Conservation (phyloP, 1,140 invertebrate genomes). For the Diorhabda elongata region DNA sequence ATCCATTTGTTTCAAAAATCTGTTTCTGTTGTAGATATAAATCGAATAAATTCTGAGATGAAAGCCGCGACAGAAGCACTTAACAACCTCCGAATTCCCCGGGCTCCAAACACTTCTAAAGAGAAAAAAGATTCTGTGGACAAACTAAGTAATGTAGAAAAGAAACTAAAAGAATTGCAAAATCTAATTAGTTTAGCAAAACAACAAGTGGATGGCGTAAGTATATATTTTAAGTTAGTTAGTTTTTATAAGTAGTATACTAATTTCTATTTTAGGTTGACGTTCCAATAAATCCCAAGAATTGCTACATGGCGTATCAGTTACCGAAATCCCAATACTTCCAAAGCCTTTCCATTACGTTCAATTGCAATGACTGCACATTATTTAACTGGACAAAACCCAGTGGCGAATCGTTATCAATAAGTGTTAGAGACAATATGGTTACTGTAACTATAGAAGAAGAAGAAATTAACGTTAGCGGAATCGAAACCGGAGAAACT, state of each 20-base stretch:
- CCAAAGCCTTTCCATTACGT: slow-evolving; percentile 28
- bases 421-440: slow-evolving; percentile 20
- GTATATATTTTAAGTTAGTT: slow-evolving; percentile 34
- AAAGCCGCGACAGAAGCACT: background rate
- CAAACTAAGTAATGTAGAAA: slow-evolving; percentile 11
- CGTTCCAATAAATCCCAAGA: slow-evolving; percentile 47
- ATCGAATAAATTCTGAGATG: background rate
- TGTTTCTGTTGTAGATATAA: too few species aligned
- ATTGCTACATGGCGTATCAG: slow-evolving; percentile 72
- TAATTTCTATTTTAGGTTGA: slow-evolving; percentile 26
- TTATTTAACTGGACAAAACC: slow-evolving; percentile 26
- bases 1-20: too few species aligned
- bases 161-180: slow-evolving; percentile 14
- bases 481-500: slow-evolving; percentile 21
- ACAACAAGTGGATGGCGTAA: slow-evolving; percentile 76
- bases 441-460: slow-evolving; percentile 14
- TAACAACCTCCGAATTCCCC: background rate
- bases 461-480: slow-evolving; percentile 9
- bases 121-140: background rate
- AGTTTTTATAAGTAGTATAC: slow-evolving; percentile 7
- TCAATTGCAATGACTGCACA: slow-evolving; percentile 32
- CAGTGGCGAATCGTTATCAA: slow-evolving; percentile 2
- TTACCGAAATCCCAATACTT: slow-evolving; percentile 38
- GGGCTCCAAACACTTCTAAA: background rate
- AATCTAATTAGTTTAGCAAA: slow-evolving; percentile 72